A percentile compares a stretch with the other conserved stretches of the same genome.
These are phyloP conservation scores for Tortricodes alternella DNA, from an alignment of 2,888 invertebrate genomes.

Conservation along the genomic window DNA sequence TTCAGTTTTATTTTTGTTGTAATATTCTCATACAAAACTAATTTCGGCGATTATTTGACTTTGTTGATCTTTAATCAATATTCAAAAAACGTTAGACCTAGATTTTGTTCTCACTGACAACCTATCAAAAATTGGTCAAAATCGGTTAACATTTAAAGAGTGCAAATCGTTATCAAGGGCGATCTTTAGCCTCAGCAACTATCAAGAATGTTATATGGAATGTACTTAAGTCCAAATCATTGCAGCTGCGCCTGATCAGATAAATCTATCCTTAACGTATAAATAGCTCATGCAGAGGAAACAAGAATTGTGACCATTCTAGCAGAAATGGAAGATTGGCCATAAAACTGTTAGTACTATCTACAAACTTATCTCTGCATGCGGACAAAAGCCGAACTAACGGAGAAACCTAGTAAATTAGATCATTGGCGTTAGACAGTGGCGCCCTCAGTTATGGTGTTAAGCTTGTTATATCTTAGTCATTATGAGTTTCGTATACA, in stretches of 20 bases:
- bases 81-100: too few species aligned
- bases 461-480: not conserved
- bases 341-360: not conserved
- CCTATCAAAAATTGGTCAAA: too few species aligned
- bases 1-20: too few species aligned
- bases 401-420: not conserved
- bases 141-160: too few species aligned
- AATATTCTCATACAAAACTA: too few species aligned
- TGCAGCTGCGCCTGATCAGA: not conserved
- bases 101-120: too few species aligned
- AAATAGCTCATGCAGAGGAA: constrained; percentile 32
- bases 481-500: not conserved
- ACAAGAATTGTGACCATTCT: constrained; percentile 36
- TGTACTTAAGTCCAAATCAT: not conserved
- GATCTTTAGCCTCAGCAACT: too few species aligned
- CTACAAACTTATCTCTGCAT: not conserved
- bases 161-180: too few species aligned
- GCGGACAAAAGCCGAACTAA: constrained; percentile 4
- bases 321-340: constrained; percentile 24
- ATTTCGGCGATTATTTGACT: too few species aligned
- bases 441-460: constrained; percentile 4
- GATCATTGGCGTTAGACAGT: constrained; percentile 1
- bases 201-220: not conserved
- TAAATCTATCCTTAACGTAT: constrained; percentile 7
- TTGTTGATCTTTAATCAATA: too few species aligned